Evolutionary conservation across 2,888 invertebrate genomes (phyloP).

Genomic region (Drosophila anomelani): DNA sequence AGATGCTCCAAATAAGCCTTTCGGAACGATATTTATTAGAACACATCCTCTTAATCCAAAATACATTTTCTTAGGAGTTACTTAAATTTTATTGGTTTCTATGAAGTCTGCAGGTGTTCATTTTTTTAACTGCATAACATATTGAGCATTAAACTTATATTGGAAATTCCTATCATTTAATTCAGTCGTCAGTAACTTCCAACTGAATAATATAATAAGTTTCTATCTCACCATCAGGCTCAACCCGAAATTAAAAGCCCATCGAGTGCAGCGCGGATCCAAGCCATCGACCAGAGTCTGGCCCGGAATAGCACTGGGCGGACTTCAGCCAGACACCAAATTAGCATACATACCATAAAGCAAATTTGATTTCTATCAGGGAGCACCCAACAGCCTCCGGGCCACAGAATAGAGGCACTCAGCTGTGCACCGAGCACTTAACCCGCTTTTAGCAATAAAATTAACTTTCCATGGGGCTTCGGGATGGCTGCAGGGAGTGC

Average conservation of each 20-base stretch:
- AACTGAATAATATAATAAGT: constrained; percentile 18
- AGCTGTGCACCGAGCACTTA: constrained; percentile 77
- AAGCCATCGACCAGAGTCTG: constrained; percentile 17
- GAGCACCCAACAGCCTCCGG: constrained; percentile 19
- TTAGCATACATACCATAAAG: constrained; percentile 82
- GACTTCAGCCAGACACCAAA: constrained; percentile 64
- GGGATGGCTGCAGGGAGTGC: constrained; percentile 35
- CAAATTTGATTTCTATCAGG: constrained; percentile 82
- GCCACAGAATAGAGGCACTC: constrained; percentile 64
- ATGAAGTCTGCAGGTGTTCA: background rate
- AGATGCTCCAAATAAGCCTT: background rate
- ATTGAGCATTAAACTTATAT: background rate
- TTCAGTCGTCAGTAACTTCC: constrained; percentile 12
- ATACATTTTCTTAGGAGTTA: background rate
- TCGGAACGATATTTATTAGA: no score
- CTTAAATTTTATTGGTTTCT: background rate
- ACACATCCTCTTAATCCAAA: background rate
- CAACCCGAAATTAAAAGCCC: constrained; percentile 65
- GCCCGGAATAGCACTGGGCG: background rate
- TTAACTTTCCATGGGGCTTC: constrained; percentile 69
- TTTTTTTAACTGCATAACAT: background rate
- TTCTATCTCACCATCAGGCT: constrained; percentile 40
- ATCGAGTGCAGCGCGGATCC: constrained; percentile 57
- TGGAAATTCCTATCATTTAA: background rate
- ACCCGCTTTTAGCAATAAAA: constrained; percentile 83